Evolutionary conservation across 2,888 invertebrate genomes (phyloP), one percentile per base, ranked within the genome.

Genomic region (Calameuta pallipes): DNA sequence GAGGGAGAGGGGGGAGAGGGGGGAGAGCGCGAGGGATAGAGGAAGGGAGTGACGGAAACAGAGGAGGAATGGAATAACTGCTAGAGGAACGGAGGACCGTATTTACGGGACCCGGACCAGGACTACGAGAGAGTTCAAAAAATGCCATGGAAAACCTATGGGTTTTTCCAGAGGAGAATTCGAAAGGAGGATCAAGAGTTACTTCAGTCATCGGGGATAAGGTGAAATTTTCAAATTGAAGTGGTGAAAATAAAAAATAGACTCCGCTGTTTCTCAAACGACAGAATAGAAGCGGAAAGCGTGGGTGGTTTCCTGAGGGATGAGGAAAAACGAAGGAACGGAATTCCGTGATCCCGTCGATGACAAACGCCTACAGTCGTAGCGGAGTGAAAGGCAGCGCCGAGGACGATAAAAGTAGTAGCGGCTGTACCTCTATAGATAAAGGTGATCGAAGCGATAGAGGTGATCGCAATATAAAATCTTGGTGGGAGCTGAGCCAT

Each of bases 381-480:
- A 23, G 56, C 56, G 56, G 34, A 34, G 71, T 12, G 71, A 71
- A 71, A 71, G 33, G 71, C 33, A 31, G 31, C 31, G 30, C 56
- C 56, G 56, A 77, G 74, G 74, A 74, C 78, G 79, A 81, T 84
- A 84, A 83, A 84, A 84, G 78, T 81, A 75, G 80, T 78, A 56
- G 76, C 75, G 77, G 77, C 75, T 80, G 71, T 33, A 80, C 74
- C 78, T 34, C 71, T 30, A 71, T 71, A 78, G 83, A 86, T 87
- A 84, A 85, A 85, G 83, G 83, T 82, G 84, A 87, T 85, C 83
- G 87, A 84, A 80, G 76, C 82, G 82, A 84, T 85, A 83, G 83
- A 80, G 82, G 81, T 79, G 85, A 85, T 87, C 81, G 83, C 82
- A 82, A 84, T 84, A 86, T 85, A 86, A 85, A 87, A 87, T 87